Conservation (phyloP, 1,140 invertebrate species). For the Drosophila nigromelanica region DNA sequence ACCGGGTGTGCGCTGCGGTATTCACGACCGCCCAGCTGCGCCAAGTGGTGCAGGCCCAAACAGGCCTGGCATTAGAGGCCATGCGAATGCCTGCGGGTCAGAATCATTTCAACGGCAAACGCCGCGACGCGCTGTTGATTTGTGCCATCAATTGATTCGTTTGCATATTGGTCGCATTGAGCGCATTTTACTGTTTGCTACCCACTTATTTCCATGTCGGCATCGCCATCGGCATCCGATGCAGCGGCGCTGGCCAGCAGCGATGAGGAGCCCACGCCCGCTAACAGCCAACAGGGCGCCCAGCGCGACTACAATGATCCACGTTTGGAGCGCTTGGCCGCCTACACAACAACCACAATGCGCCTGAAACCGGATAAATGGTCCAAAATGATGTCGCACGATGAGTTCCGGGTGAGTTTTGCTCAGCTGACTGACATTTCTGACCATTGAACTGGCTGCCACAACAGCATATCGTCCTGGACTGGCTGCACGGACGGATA, state of each 20-base stretch:
- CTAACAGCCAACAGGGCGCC: slow-evolving; percentile 17
- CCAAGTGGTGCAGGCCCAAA: slow-evolving; percentile 26
- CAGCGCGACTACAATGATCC: slow-evolving; percentile 67
- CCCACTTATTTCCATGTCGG: not conserved
- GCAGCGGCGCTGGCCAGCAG: slow-evolving; percentile 58
- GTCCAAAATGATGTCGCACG: slow-evolving; percentile 89
- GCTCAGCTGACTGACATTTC: not conserved
- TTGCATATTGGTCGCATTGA: slow-evolving; percentile 41
- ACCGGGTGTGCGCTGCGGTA: slow-evolving; percentile 21
- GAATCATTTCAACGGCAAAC: slow-evolving; percentile 67
- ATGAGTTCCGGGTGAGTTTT: slow-evolving; percentile 84
- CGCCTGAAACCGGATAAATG: slow-evolving; percentile 91
- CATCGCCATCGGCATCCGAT: slow-evolving; percentile 41
- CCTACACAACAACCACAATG: slow-evolving; percentile 86
- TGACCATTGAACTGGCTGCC: slow-evolving; percentile 1
- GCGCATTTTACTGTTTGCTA: not conserved
- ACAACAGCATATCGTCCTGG: slow-evolving; percentile 84
- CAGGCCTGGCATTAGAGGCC: slow-evolving; percentile 62
- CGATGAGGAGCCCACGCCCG: slow-evolving; percentile 57
- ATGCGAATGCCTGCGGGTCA: slow-evolving; percentile 52
- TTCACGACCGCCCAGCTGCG: slow-evolving; percentile 36
- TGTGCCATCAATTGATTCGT: slow-evolving; percentile 56
- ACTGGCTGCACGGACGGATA: slow-evolving; percentile 85
- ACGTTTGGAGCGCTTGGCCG: slow-evolving; percentile 72
- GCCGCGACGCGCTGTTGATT: slow-evolving; percentile 63